These are phyloP conservation scores for Ranitomeya imitator DNA, from an alignment of 2,113 vertebrate genomes.

Conservation along the genomic window DNA sequence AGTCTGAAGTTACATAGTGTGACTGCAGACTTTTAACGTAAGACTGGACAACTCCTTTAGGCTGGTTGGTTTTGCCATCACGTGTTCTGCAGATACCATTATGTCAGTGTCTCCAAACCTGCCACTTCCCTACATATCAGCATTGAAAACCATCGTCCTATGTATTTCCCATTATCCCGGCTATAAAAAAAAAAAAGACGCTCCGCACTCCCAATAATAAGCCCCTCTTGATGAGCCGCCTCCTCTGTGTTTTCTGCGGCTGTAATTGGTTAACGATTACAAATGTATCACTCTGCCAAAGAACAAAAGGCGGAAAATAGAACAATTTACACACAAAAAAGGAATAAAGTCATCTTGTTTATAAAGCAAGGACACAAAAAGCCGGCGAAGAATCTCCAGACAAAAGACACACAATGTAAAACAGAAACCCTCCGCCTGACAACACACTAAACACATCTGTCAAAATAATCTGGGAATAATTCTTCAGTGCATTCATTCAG, in stretches of 20 bases:
- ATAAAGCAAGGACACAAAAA: constrained; percentile 10
- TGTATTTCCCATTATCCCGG: not conserved
- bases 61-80: not conserved
- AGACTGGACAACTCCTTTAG: no score
- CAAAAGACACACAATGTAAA: constrained; percentile 6
- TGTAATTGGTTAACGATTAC: constrained; percentile 11
- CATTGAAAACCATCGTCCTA: not conserved
- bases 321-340: not conserved
- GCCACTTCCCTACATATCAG: not conserved
- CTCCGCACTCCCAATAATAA: not conserved
- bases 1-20: no score
- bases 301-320: constrained; percentile 21
- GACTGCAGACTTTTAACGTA: no score
- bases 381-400: constrained; percentile 11
- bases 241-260: not conserved
- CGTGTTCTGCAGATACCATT: not conserved
- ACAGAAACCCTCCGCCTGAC: constrained; percentile 23
- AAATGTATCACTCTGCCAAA: not conserved
- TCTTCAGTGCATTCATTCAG: constrained; percentile 3
- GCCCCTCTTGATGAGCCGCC: not conserved
- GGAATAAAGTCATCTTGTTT: constrained; percentile 37
- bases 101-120: not conserved
- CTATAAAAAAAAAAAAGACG: not conserved
- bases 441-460: constrained; percentile 30
- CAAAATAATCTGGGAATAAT: constrained; percentile 39